Percentiles rank a stretch among this genome's conserved stretches.
Conservation (phyloP, 2,888 invertebrate genomes). For the Ceramica pisi region DNA sequence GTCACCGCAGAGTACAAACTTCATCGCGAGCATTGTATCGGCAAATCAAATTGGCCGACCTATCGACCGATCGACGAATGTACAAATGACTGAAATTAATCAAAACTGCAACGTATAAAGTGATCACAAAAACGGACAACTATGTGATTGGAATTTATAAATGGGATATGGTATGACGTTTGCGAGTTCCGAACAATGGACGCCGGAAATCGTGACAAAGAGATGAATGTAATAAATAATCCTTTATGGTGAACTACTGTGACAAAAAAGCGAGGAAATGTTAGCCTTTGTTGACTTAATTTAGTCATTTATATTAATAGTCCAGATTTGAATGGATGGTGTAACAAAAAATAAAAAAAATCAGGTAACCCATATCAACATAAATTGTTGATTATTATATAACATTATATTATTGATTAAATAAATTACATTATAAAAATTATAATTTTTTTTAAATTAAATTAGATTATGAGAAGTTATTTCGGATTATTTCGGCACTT, state of each 20-base stretch:
- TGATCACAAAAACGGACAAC: conserved; percentile 52
- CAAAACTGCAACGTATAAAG: conserved; percentile 56
- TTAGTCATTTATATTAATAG: not conserved
- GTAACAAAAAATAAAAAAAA: no score
- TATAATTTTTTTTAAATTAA: no score
- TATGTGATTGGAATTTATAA: conserved; percentile 55
- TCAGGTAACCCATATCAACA: no score
- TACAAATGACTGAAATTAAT: conserved; percentile 55
- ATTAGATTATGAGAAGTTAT: no score
- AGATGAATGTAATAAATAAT: conserved; percentile 8
- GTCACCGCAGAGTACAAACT: conserved; percentile 26
- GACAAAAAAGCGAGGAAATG: not conserved
- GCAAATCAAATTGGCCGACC: conserved; percentile 36
- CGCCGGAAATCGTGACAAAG: conserved; percentile 11
- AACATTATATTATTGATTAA: no score
- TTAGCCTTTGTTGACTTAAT: not conserved
- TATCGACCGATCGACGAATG: conserved; percentile 28
- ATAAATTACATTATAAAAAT: no score
- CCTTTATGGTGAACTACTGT: not conserved
- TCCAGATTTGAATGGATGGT: no score
- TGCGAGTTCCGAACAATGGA: conserved; percentile 27
- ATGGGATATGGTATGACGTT: conserved; percentile 35
- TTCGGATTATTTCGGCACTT: no score
- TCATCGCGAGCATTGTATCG: conserved; percentile 30
- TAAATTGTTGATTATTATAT: no score